Conservation (phyloP, 2,797 vertebrate species). For the Danio jaintianensis region DNA sequence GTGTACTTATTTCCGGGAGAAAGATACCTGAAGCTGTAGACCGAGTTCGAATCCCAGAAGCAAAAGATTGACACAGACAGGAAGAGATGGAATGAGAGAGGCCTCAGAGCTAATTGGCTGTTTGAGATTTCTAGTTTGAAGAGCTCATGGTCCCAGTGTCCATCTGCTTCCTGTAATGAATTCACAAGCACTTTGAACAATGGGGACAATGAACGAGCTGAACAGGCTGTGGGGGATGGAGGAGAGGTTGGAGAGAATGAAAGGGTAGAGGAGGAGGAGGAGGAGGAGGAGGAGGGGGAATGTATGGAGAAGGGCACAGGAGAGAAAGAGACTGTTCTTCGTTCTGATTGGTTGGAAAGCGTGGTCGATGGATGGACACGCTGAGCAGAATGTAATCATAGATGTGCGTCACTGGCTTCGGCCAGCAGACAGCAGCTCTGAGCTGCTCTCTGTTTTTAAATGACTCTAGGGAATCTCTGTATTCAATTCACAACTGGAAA, state of each 20-base stretch:
- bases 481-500: slow-evolving; percentile 18
- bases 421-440: slow-evolving; percentile 76
- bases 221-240: slow-evolving; percentile 57
- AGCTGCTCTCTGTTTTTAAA: slow-evolving; percentile 43
- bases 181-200: slow-evolving; percentile 78
- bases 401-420: slow-evolving; percentile 84
- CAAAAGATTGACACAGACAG: slow-evolving; percentile 5
- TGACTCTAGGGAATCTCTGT: slow-evolving; percentile 18
- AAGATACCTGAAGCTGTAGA: neutral
- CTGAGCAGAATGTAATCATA: slow-evolving; percentile 80
- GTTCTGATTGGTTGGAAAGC: slow-evolving; percentile 67
- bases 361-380: slow-evolving; percentile 41
- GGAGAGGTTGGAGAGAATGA: slow-evolving; percentile 44
- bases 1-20: neutral
- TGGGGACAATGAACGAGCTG: slow-evolving; percentile 72
- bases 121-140: slow-evolving; percentile 73
- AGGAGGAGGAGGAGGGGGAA: slow-evolving; percentile 39
- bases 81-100: slow-evolving; percentile 18
- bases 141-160: slow-evolving; percentile 74
- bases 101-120: slow-evolving; percentile 54
- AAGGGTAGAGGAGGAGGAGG: slow-evolving; percentile 20
- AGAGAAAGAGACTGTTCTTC: slow-evolving; percentile 51
- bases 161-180: slow-evolving; percentile 80
- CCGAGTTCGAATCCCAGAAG: neutral
- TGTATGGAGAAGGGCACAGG: slow-evolving; percentile 52